Conservation (phyloP, 64 coral and sea anemone genomes). For the Catalaphyllia jardinei region DNA sequence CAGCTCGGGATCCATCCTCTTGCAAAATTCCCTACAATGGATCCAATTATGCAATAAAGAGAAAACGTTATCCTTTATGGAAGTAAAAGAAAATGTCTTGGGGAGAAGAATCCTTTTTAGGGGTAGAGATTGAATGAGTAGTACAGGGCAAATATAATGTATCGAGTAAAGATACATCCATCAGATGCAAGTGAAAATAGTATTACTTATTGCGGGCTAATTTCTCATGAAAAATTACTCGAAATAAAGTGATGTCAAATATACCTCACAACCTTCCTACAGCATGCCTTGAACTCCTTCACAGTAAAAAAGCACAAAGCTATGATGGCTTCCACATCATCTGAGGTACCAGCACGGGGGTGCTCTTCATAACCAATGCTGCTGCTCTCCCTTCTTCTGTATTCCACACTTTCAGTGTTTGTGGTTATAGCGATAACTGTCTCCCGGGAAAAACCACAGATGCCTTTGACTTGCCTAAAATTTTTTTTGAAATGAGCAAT, state of each 20-base stretch:
- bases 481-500: too few species aligned
- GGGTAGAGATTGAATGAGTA: too few species aligned
- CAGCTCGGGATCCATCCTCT: conserved; percentile 56
- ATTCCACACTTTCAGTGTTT: conserved; percentile 58
- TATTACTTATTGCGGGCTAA: not conserved
- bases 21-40: conserved; percentile 59
- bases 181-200: too few species aligned
- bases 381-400: conserved; percentile 7
- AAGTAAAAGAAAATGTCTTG: too few species aligned
- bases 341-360: conserved; percentile 46
- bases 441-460: conserved; percentile 18
- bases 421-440: conserved; percentile 61
- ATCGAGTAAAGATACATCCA: too few species aligned
- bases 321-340: conserved; percentile 68
- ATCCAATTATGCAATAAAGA: not conserved
- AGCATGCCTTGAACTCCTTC: conserved; percentile 60
- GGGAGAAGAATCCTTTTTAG: too few species aligned
- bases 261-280: conserved; percentile 50
- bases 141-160: too few species aligned
- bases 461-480: conserved; percentile 38
- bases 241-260: too few species aligned
- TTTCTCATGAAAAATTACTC: too few species aligned
- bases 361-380: conserved; percentile 58
- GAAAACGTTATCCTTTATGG: not conserved
- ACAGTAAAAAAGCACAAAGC: conserved; percentile 52